A percentile compares a stretch with the other conserved stretches of the same genome.
phyloP scores from a whole-genome alignment of 2,888 invertebrate species.

The Bugula neritina region DNA sequence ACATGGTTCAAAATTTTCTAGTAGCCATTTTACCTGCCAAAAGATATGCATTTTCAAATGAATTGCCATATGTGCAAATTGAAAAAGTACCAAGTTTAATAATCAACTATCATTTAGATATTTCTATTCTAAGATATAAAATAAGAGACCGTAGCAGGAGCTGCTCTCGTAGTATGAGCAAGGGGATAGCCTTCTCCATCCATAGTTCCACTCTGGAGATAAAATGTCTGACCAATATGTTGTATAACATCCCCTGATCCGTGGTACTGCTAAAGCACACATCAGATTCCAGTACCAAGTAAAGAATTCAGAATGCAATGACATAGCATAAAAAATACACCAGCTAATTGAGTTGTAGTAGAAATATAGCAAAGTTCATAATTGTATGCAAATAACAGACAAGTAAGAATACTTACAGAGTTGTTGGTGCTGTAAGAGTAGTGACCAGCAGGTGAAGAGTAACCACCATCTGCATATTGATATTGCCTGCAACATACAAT shows the following conservation, averaged over 20 bases:
- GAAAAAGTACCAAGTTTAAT: no score
- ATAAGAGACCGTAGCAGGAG: conserved; percentile 81
- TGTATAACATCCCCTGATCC: conserved; percentile 52
- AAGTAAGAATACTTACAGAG: background rate
- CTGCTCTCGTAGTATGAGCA: conserved; percentile 75
- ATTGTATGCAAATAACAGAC: no score
- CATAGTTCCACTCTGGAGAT: conserved; percentile 62
- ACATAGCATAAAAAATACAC: no score
- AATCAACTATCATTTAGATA: no score
- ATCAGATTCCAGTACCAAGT: no score
- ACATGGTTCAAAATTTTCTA: conserved; percentile 91
- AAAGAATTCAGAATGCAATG: no score
- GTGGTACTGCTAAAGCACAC: conserved; percentile 9
- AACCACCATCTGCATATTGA: conserved; percentile 13
- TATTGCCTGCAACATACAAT: conserved; percentile 5
- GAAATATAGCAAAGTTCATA: no score
- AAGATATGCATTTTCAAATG: no score
- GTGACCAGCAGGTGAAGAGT: conserved; percentile 5
- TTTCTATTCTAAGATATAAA: no score
- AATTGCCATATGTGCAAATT: no score
- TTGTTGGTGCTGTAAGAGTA: background rate
- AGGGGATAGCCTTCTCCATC: conserved; percentile 58
- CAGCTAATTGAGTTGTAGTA: no score
- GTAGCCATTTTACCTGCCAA: conserved; percentile 63
- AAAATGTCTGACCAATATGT: conserved; percentile 58